Conservation (phyloP, 2,113 vertebrate genomes). For the Hoplias malabaricus region DNA sequence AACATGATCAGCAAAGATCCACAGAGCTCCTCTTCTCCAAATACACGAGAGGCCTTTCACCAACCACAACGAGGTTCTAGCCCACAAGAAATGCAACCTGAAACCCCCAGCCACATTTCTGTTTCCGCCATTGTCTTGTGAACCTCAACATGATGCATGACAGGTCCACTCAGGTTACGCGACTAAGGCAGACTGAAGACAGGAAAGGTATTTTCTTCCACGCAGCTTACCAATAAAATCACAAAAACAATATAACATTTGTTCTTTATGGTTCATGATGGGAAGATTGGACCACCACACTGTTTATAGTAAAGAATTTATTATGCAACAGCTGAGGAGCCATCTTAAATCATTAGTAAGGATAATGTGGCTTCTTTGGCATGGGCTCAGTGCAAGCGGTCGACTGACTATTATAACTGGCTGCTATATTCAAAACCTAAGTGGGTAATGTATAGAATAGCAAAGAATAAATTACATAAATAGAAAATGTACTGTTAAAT, state of each 20-base stretch:
- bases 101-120: slow-evolving; percentile 28
- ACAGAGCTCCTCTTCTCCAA: neutral
- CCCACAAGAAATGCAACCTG: slow-evolving; percentile 17
- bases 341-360: slow-evolving; percentile 63
- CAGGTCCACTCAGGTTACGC: slow-evolving; percentile 26
- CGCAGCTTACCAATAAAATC: slow-evolving; percentile 34
- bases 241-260: slow-evolving; percentile 62
- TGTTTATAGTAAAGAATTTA: slow-evolving; percentile 68
- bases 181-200: slow-evolving; percentile 14
- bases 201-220: slow-evolving; percentile 15
- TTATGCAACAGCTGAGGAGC: slow-evolving; percentile 67
- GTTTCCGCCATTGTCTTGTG: slow-evolving; percentile 26
- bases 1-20: slow-evolving; percentile 9
- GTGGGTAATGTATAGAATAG: slow-evolving; percentile 19
- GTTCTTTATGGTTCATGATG: slow-evolving; percentile 56
- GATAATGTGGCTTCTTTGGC: slow-evolving; percentile 43
- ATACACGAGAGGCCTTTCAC: slow-evolving; percentile 25
- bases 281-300: slow-evolving; percentile 55
- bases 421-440: neutral
- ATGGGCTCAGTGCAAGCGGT: neutral
- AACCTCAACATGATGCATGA: slow-evolving; percentile 31
- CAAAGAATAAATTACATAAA: neutral
- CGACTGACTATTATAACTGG: neutral
- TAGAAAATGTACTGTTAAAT: neutral
- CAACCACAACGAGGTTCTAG: slow-evolving; percentile 1